phyloP scores from a whole-genome alignment of 2,797 vertebrate genomes.

The Notolabrus celidotus region DNA sequence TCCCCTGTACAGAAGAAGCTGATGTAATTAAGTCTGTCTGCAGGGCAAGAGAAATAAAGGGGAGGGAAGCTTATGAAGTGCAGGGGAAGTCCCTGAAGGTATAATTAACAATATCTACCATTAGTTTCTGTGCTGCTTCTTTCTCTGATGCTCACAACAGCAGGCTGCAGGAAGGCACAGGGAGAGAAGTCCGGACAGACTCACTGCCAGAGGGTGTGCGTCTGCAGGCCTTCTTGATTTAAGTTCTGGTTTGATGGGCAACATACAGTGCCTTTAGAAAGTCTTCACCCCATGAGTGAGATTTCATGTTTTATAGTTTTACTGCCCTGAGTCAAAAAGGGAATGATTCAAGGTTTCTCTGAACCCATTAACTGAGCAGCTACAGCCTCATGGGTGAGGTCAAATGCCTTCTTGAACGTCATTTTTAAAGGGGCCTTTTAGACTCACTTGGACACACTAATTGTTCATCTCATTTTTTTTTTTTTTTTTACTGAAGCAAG shows the following conservation, averaged over 20 bases:
- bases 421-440: constrained; percentile 2
- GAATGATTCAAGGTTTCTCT: constrained; percentile 3
- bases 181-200: constrained; percentile 42
- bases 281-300: not conserved
- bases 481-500: not conserved
- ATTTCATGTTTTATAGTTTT: not conserved
- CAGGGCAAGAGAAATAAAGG: constrained; percentile 57
- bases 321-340: not conserved
- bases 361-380: not conserved
- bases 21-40: constrained; percentile 73
- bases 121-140: constrained; percentile 40
- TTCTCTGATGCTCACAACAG: constrained; percentile 41
- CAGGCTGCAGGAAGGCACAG: constrained; percentile 23
- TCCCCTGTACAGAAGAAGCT: constrained; percentile 35
- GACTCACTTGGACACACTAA: no score
- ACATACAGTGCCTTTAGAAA: constrained; percentile 7
- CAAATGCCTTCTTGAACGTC: not conserved
- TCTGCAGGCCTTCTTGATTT: constrained; percentile 27
- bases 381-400: constrained; percentile 1
- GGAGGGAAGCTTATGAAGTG: constrained; percentile 59
- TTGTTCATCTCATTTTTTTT: not conserved
- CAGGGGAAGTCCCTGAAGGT: constrained; percentile 66
- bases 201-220: constrained; percentile 29
- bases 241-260: constrained; percentile 31
- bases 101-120: constrained; percentile 76